Conservation (phyloP, 2,797 vertebrate genomes). For the Esox masquinongy region DNA sequence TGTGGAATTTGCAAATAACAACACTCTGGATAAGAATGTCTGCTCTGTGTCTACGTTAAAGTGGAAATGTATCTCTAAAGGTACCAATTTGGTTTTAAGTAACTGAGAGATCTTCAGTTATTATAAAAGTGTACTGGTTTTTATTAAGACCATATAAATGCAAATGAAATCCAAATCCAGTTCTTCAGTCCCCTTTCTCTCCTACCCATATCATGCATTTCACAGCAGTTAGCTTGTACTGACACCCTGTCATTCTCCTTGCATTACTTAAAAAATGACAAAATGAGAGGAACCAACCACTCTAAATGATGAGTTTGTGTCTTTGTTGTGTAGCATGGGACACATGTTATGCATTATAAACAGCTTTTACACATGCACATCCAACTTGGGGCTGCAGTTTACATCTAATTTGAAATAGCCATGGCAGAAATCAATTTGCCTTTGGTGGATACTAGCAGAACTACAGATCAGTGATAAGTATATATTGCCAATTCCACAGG, state of each 20-base stretch:
- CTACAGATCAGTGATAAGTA: not conserved
- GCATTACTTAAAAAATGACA: slow-evolving; percentile 20
- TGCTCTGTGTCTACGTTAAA: not conserved
- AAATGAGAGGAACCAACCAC: not conserved
- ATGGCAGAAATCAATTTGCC: not conserved
- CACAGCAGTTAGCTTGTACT: slow-evolving; percentile 21
- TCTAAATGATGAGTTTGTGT: slow-evolving; percentile 28
- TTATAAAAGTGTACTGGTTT: not conserved
- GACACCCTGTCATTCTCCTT: slow-evolving; percentile 26
- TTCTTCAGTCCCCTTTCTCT: slow-evolving; percentile 2
- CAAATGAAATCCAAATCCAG: slow-evolving; percentile 17
- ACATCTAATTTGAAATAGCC: not conserved
- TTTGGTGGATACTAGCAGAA: not conserved
- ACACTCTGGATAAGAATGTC: not conserved
- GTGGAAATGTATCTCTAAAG: not conserved
- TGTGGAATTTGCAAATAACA: not conserved
- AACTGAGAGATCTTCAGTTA: not conserved
- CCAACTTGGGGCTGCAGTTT: not conserved
- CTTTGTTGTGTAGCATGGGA: slow-evolving; percentile 30
- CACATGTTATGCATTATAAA: slow-evolving; percentile 12
- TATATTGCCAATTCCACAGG: not conserved
- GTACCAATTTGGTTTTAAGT: not conserved
- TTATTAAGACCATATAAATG: slow-evolving; percentile 3
- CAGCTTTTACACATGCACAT: not conserved
- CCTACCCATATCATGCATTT: slow-evolving; percentile 4